Evolutionary conservation across 2,113 vertebrate genomes (phyloP), one percentile per base, ranked within the genome.

Genomic region (Tenebrosternarchus preto): DNA sequence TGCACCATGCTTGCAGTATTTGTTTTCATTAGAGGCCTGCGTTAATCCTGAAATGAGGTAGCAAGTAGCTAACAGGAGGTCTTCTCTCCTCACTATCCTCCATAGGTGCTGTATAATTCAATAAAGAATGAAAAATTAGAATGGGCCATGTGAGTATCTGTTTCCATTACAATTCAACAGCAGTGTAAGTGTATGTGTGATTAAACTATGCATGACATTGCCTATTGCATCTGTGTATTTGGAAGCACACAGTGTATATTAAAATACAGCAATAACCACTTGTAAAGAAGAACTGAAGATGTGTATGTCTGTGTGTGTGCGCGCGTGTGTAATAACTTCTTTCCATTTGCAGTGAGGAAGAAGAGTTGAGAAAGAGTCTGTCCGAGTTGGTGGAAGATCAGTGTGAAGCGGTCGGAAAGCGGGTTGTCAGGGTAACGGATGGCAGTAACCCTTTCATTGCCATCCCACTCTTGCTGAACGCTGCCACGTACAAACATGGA

Each of bases 121-220:
- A 99, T 99, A 92, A 98, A 97, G 94, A 99, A 98, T 53, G 97
- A 98, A 88, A 99, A 99, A 91, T 94, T 99, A 31, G 96, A 99
- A 87, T 98, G 97, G 97, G 97, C 97, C 77, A 95, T 99, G 97
- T 99, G 92, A 99, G 97, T 97, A 93, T 81, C 70, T 80, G 50
- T 76, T 78, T 68, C 33, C 64, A 67, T 22, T 39, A 20, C 3
- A 29, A 5, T 27, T 29, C 6, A n/a, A 6, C 4, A 3, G 50
- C 56, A 87, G 60, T 59, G n/a, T 67, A 69, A 24, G 8, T 90
- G 43, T 71, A 56, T 29, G 7, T 90, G 33, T 70, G 63, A 56
- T 77, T 89, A 88, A 55, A 55, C 3, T 64, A 55, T 79, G 16
- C 27, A 25, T 63, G 60, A 17, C 15, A 63, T 63, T 63, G 60